Evolutionary conservation across 2,888 invertebrate species (phyloP).

Genomic region (Folsomia manolachei): DNA sequence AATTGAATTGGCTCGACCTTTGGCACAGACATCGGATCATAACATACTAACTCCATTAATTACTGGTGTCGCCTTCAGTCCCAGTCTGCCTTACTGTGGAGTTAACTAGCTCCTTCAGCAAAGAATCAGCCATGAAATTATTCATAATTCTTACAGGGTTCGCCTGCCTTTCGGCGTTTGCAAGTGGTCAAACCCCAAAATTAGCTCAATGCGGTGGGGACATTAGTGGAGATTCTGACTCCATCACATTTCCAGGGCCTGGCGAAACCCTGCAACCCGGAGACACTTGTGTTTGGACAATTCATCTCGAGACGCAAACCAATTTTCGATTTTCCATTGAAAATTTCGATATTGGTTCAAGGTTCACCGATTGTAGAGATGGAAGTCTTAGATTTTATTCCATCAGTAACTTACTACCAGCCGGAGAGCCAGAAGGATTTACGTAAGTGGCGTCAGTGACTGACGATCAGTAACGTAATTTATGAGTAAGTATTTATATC

Average conservation of each 20-base stretch:
- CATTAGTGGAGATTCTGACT: background rate
- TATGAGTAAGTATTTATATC: too few relatives aligned
- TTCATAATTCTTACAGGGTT: too few relatives aligned
- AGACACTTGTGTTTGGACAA: conserved; percentile 5
- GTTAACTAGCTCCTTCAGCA: too few relatives aligned
- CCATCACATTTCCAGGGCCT: background rate
- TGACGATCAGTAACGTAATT: too few relatives aligned
- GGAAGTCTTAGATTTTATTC: background rate
- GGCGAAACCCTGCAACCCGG: background rate
- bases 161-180: background rate
- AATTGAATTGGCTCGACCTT: too few relatives aligned
- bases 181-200: background rate
- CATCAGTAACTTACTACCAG: background rate
- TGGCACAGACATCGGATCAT: too few relatives aligned
- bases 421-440: background rate
- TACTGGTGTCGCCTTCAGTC: too few relatives aligned
- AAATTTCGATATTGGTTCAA: background rate
- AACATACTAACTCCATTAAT: too few relatives aligned
- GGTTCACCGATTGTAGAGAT: background rate
- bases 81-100: too few relatives aligned
- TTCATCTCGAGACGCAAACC: background rate
- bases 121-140: too few relatives aligned
- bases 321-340: background rate
- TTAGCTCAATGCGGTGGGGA: background rate
- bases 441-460: too few relatives aligned